Evolutionary conservation across 1,140 invertebrate genomes (phyloP).

Genomic region (Drosophila orosa): DNA sequence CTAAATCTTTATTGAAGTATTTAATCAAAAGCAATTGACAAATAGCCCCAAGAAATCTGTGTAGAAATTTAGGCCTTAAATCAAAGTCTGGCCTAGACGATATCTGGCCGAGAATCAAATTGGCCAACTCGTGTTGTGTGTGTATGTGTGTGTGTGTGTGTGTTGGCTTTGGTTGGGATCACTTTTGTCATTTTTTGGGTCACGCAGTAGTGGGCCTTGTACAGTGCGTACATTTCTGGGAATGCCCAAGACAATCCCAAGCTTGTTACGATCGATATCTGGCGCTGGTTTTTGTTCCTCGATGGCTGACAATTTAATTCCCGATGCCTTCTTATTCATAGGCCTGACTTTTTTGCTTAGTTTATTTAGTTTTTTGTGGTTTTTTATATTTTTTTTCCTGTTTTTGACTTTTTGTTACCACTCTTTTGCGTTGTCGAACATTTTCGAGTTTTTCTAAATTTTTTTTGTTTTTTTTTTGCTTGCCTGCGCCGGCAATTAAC

Average conservation of each 20-base stretch:
- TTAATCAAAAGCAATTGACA: constrained; percentile 10
- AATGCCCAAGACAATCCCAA: constrained; percentile 3
- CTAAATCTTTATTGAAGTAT: constrained; percentile 1
- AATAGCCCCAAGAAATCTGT: not conserved
- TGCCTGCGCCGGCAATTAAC: constrained; percentile 63
- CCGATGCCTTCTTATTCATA: constrained; percentile 35
- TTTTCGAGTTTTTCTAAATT: constrained; percentile 50
- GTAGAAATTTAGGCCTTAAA: constrained; percentile 20
- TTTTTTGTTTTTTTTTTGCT: not conserved
- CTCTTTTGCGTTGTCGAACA: constrained; percentile 26
- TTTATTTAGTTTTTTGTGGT: constrained; percentile 15
- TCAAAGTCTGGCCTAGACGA: not conserved
- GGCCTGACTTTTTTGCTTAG: constrained; percentile 19
- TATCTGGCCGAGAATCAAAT: constrained; percentile 28
- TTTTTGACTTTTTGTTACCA: constrained; percentile 3
- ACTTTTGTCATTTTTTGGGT: constrained; percentile 18
- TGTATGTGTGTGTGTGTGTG: too few relatives aligned
- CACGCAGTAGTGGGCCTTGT: constrained; percentile 4
- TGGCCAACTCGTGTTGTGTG: constrained; percentile 3
- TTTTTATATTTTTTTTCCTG: constrained; percentile 5
- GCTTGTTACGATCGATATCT: constrained; percentile 42
- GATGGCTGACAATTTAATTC: constrained; percentile 41
- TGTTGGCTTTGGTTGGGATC: too few relatives aligned
- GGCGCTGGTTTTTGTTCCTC: constrained; percentile 13
- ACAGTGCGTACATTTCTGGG: constrained; percentile 18